Percentiles rank a stretch among this genome's conserved stretches.
Evolutionary conservation across 2,888 invertebrate genomes (phyloP).

Genomic region (Epirrhoe alternata): DNA sequence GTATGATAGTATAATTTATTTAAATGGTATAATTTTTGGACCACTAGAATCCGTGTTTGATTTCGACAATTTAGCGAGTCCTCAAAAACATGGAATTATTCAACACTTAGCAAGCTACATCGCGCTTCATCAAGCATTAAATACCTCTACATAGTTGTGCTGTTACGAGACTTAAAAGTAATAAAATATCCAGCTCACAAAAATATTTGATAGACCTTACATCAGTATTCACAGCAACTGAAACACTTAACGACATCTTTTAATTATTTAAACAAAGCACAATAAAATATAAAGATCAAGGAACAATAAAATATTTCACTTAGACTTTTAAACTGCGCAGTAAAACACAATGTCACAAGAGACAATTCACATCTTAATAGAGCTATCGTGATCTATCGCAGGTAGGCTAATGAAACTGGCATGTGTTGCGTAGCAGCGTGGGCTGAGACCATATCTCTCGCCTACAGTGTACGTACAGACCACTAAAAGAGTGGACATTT

Average conservation of each 20-base stretch:
- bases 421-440: slow-evolving; percentile 25
- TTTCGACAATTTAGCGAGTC: no score
- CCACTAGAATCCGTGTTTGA: no score
- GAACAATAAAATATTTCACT: background rate
- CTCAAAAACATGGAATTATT: no score
- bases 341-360: slow-evolving; percentile 13
- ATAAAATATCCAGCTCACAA: background rate
- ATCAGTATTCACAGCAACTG: background rate
- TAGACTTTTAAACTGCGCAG: slow-evolving; percentile 4
- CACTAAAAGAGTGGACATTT: slow-evolving; percentile 14
- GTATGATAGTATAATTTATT: no score
- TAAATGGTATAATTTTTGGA: no score
- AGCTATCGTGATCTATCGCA: slow-evolving; percentile 26
- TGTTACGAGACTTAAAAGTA: no score
- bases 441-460: slow-evolving; percentile 41
- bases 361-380: slow-evolving; percentile 11
- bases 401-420: slow-evolving; percentile 25
- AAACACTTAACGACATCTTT: background rate
- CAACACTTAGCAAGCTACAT: no score
- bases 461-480: no score
- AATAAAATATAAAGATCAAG: background rate
- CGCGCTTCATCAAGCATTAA: no score
- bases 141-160: no score
- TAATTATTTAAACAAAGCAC: background rate
- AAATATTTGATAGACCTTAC: background rate